phyloP scores from a whole-genome alignment of 1,140 invertebrate genomes.

The Drosophila orena region DNA sequence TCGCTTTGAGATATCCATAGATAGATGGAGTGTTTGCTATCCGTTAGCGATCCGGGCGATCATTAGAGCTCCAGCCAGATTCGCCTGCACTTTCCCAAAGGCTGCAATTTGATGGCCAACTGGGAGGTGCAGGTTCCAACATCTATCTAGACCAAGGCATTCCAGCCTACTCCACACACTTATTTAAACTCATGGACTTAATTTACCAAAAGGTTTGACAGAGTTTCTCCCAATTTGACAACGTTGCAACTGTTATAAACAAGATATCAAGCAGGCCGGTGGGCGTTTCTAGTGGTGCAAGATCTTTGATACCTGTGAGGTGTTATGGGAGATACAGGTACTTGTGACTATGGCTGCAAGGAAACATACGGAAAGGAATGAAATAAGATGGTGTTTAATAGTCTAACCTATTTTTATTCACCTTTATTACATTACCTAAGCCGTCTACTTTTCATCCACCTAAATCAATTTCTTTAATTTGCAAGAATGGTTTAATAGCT shows the following conservation, averaged over 20 bases:
- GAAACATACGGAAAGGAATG: no score
- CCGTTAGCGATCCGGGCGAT: slow-evolving; percentile 32
- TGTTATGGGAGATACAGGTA: background rate
- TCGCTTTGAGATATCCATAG: background rate
- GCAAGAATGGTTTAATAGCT: no score
- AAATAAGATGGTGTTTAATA: background rate
- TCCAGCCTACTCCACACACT: slow-evolving; percentile 22
- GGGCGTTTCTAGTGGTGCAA: background rate
- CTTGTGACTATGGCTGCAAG: background rate
- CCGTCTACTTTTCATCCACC: no score
- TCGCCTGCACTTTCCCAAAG: slow-evolving; percentile 56
- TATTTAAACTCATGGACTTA: slow-evolving; percentile 8
- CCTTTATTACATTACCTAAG: no score
- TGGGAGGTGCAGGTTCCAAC: slow-evolving; percentile 37
- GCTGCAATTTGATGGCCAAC: slow-evolving; percentile 50
- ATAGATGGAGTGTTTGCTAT: slow-evolving; percentile 26
- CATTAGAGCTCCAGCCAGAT: slow-evolving; percentile 30
- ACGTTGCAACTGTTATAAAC: slow-evolving; percentile 7
- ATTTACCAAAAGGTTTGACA: slow-evolving; percentile 18
- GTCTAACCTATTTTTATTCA: background rate
- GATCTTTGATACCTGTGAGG: background rate
- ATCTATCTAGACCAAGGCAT: slow-evolving; percentile 46
- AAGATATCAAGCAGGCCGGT: background rate
- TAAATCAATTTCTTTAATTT: no score
- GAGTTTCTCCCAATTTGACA: slow-evolving; percentile 19